Evolutionary conservation across 2,888 invertebrate genomes (phyloP), one percentile per base, ranked within the genome.

Genomic region (Pachliopta kotzebuea): DNA sequence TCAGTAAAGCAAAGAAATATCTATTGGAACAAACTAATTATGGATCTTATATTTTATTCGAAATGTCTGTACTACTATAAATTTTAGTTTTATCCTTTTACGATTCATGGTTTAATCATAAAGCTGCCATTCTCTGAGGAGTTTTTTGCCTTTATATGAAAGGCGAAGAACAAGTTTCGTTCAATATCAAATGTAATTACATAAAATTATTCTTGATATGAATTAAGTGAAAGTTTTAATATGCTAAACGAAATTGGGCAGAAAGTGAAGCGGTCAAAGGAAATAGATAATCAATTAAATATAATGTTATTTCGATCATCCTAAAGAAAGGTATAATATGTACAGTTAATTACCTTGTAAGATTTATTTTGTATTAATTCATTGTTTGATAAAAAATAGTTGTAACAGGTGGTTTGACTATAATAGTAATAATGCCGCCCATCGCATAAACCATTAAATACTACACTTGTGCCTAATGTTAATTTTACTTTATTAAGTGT

Each of bases 181-280:
- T 49, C 20, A n/a, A 49, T 52, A 14, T 52, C 20, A 52, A 3
- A 21, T 54, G 23, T 45, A 42, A 42, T 42, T 18, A 17, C 4
- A 42, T 17, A 0, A 29, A 24, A 11, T 29, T n/a, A 1, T 11
- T 20, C 55, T 55, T 55, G 21, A 31, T 42, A 50, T 42, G 23
- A 52, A 52, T 56, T 52, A 24, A 57, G 62, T 57, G 62, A 62
- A 62, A 62, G 62, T 62, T 17, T 50, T 21, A 8, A 42, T 20
- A 50, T 50, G n/a, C 20, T 45, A 7, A n/a, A 57, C 23, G n/a
- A 62, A 42, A 49, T 50, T 62, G 50, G 24, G 24, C 17, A 56
- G 56, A 62, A 62, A 62, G 62, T 31, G 18, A 11, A 42, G 31
- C 26, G 31, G 3, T 4, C 49, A 52, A 45, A 45, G n/a, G 42